Evolutionary conservation across 2,113 vertebrate species (phyloP), one percentile per base, ranked within the genome.

Genomic region (Macquaria ambigua): DNA sequence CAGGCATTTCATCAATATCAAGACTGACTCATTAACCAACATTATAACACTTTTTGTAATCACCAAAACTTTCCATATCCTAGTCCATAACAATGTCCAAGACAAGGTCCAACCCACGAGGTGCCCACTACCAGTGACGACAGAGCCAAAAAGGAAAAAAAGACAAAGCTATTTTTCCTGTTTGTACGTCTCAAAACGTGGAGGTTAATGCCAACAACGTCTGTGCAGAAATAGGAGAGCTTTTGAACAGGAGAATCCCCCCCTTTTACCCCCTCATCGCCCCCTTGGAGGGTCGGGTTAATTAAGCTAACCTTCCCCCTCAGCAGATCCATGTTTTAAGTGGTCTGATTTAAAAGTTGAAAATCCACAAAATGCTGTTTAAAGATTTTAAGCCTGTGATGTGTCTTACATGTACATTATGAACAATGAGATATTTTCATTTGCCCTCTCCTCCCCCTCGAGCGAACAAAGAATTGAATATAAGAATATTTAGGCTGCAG

Each of bases 401-500:
- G 37, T 83, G 83, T 87, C 77, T 82, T 87, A 53, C 21, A 28
- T 85, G 68, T 88, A 88, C 72, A 74, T 71, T 80, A 43, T 68
- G 75, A 90, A 85, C 79, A 87, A 77, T 28, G 18, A 75, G 52
- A 10, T 62, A 2, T 50, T 85, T 70, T 71, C 28, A 23, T 74
- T 72, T 34, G 10, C 21, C 21, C 64, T 28, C 58, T n/a, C n/a
- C 18, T 10, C 18, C 31, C 31, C 11, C 10, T 63, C 16, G 41
- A 82, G 11, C 9, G 52, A 90, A 86, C 85, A 82, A 89, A 92
- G 58, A 71, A 61, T 87, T 58, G 34, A 69, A 83, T 81, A 25
- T 52, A 16, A 71, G 46, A 68, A 50, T 72, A 78, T 74, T 81
- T 74, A 5, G 61, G 74, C 63, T 20, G 63, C 67, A 14, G 59